These are phyloP conservation scores for Malurus leucopterus DNA, from an alignment of 2,797 vertebrate species.

Conservation along the genomic window DNA sequence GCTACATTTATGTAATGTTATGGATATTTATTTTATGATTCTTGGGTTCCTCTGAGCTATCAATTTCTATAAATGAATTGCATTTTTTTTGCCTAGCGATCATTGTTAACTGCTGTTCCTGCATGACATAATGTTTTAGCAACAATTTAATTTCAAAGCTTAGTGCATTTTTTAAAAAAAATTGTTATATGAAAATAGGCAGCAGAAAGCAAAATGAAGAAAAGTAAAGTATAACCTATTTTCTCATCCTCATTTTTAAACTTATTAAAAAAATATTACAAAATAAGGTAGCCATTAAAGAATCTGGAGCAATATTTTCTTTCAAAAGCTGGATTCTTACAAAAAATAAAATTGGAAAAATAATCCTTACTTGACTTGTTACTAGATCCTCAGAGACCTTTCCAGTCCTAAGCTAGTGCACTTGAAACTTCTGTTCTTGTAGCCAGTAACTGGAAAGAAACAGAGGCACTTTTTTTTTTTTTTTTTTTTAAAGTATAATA, in stretches of 20 bases:
- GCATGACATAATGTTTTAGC: not conserved
- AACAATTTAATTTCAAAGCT: not conserved
- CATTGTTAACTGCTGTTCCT: not conserved
- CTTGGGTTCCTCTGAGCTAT: not conserved
- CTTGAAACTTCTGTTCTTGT: not conserved
- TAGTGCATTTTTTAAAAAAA: not conserved
- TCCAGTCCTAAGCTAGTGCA: not conserved
- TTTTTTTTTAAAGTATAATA: not conserved
- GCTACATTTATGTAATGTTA: not conserved
- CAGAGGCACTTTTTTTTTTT: not conserved
- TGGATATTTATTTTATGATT: not conserved
- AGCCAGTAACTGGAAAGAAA: not conserved
- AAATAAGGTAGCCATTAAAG: not conserved
- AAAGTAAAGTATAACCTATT: not conserved
- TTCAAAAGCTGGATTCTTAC: not conserved
- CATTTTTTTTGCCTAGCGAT: not conserved
- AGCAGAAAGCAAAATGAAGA: not conserved
- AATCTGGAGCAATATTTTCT: not conserved
- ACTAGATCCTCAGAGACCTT: not conserved
- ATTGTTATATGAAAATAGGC: not conserved
- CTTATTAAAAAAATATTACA: not conserved
- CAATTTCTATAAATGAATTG: not conserved
- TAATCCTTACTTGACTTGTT: not conserved
- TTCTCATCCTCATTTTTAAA: not conserved
- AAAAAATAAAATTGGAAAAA: not conserved